Base-by-base conservation (phyloP, 2,888 invertebrate genomes). In the Odontocolon sp. region DNA sequence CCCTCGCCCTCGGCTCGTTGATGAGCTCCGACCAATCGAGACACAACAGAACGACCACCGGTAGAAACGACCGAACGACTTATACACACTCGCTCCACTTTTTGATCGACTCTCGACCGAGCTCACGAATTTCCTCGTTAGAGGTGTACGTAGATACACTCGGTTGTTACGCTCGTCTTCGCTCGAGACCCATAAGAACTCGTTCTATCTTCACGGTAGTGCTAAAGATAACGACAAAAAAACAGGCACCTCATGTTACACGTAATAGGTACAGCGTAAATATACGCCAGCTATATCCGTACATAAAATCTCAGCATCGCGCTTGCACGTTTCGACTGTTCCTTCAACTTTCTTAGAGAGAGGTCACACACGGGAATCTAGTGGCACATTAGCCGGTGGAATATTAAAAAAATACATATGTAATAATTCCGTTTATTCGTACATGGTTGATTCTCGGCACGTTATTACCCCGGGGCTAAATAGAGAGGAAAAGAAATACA, bases 1-100 rank as follows among this genome's bases (percentile, higher is more conserved):
- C 79, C 78, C 78, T 80, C 79, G 79, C 70, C 63, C 78, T 66
- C 63, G 71, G 45, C 69, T 71, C 70, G 54, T 79, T 79, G 78
- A 82, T 78, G 79, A 79, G 77, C 47, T 54, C 11, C 67, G 14
- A 47, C 26, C 52, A 21, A 57, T 40, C 47, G 56, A 57, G 50
- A 57, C 38, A 50, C 50, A 31, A 21, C 40, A 21, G 16, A 16
- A 21, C 23, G n/a, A 1, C 31, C 21, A 16, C 11, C 68, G 33
- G 40, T 40, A 16, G 23, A n/a, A 26, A 26, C 26, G 6, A 56
- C 21, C 28, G 28, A 23, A 18, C 18, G 8, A 28, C 16, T 40
- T 14, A 26, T 31, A 21, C 33, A 63, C 54, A 40, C 47, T 66
- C 71, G 61, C 33, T 69, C 52, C 21, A 78, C 57, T 80, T 78